Conservation (phyloP, 2,797 vertebrate genomes). For the Pseudotriccus pelzelni region DNA sequence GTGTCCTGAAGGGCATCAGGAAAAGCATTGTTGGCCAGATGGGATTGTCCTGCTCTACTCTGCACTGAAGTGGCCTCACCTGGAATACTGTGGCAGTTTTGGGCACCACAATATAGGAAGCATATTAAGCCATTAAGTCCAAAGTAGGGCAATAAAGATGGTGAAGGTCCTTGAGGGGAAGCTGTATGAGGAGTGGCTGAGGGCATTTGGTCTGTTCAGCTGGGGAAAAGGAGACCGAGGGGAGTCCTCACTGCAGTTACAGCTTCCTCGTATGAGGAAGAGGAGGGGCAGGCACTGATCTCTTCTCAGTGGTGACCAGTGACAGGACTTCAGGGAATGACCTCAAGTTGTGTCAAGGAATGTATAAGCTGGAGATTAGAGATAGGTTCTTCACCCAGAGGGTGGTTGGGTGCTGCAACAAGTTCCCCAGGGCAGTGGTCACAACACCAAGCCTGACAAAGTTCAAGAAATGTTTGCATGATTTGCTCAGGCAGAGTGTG, state of each 20-base stretch:
- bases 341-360: not conserved
- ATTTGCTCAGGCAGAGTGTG: not conserved
- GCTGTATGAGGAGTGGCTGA: not conserved
- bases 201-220: not conserved
- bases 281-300: not conserved
- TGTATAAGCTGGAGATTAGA: not conserved
- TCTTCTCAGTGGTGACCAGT: not conserved
- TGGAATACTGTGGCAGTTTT: not conserved
- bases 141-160: not conserved
- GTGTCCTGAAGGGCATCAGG: not conserved
- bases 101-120: not conserved
- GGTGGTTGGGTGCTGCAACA: not conserved
- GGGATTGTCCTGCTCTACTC: not conserved
- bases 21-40: fast-evolving
- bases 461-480: not conserved
- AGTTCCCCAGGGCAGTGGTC: not conserved
- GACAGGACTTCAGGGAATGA: not conserved
- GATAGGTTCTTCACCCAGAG: not conserved
- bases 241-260: not conserved
- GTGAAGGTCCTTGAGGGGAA: not conserved
- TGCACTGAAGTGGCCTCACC: not conserved
- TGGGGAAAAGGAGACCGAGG: not conserved
- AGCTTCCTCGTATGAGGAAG: not conserved
- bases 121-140: not conserved
- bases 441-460: not conserved